Percentiles rank a stretch among this genome's conserved stretches.
phyloP scores from a whole-genome alignment of 2,797 vertebrate genomes.

The Botia kubotai region DNA sequence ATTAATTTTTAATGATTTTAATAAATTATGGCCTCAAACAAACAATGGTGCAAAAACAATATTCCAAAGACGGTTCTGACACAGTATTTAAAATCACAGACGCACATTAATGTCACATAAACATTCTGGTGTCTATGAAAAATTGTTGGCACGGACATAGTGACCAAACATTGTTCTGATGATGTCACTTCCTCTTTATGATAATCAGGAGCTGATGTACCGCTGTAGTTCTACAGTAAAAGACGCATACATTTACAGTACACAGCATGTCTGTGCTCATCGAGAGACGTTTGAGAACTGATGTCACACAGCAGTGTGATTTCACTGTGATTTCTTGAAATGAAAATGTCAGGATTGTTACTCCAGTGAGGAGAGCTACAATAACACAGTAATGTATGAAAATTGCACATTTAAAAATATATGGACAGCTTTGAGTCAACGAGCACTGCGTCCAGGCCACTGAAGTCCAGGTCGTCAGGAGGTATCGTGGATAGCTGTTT shows the following conservation, averaged over 20 bases:
- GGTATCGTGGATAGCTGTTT: constrained; percentile 18
- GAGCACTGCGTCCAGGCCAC: constrained; percentile 35
- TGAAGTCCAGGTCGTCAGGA: constrained; percentile 36
- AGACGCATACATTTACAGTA: constrained; percentile 34
- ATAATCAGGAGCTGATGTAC: constrained; percentile 31
- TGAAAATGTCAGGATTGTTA: constrained; percentile 21
- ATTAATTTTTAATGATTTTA: constrained; percentile 71
- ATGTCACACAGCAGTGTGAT: constrained; percentile 8
- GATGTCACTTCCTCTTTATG: constrained; percentile 6
- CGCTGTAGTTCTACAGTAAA: constrained; percentile 7
- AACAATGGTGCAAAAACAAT: constrained; percentile 69
- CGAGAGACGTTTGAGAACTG: neutral
- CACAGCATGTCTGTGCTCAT: constrained; percentile 9
- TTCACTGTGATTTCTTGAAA: constrained; percentile 22
- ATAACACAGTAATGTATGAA: constrained; percentile 43
- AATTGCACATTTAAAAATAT: constrained; percentile 48
- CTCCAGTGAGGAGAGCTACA: constrained; percentile 36
- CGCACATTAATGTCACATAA: constrained; percentile 60
- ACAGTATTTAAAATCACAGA: constrained; percentile 60
- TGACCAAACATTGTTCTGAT: neutral
- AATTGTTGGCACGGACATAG: constrained; percentile 49
- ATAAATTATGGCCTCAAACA: constrained; percentile 78
- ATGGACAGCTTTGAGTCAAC: constrained; percentile 27
- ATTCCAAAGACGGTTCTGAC: constrained; percentile 68
- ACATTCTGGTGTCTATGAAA: constrained; percentile 63